Conservation (phyloP, 1,140 invertebrate species). For the Ridgeia piscesae region DNA sequence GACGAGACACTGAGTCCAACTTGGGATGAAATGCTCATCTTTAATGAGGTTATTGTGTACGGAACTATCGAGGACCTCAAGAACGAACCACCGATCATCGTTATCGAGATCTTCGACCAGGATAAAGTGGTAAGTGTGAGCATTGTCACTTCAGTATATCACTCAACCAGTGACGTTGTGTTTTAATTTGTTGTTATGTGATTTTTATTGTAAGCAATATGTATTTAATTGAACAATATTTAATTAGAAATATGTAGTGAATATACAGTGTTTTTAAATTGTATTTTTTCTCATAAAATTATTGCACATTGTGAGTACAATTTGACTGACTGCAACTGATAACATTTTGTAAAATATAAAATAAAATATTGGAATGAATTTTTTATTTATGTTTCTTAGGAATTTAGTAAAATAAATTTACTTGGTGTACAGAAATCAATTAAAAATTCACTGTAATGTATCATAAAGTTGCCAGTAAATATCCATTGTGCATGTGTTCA, state of each 20-base stretch:
- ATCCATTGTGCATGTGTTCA: not conserved
- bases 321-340: not conserved
- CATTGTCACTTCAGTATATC: not conserved
- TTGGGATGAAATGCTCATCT: constrained; percentile 84
- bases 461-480: not conserved
- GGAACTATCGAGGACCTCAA: constrained; percentile 80
- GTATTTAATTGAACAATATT: no score
- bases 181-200: no score
- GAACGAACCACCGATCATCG: constrained; percentile 75
- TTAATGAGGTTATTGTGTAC: constrained; percentile 78
- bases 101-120: constrained; percentile 88
- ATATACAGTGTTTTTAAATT: not conserved
- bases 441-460: not conserved
- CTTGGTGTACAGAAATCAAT: not conserved
- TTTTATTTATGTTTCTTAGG: not conserved
- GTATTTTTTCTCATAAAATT: not conserved
- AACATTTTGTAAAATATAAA: no score
- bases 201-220: no score
- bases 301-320: not conserved
- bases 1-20: constrained; percentile 88
- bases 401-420: not conserved
- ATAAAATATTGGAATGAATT: no score
- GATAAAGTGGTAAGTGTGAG: constrained; percentile 62
- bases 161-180: no score
- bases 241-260: no score